These are phyloP conservation scores for Euglossa dilemma DNA, from an alignment of 1,140 invertebrate species.

Conservation along the genomic window DNA sequence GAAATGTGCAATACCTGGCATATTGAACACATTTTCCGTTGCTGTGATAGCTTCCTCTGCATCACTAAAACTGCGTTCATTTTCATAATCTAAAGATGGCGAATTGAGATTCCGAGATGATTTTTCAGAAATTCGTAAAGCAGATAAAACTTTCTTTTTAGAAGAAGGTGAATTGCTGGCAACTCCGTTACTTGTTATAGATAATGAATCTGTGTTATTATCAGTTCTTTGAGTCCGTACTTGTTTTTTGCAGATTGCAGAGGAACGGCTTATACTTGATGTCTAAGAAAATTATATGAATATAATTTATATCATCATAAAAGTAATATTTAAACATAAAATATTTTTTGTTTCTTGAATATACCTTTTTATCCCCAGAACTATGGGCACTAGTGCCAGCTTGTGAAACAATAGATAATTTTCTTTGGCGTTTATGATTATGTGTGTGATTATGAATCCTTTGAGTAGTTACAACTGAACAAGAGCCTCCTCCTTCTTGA, in stretches of 20 bases:
- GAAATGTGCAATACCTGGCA: conserved; percentile 70
- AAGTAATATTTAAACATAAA: background rate
- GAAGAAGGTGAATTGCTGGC: conserved; percentile 71
- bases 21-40: conserved; percentile 74
- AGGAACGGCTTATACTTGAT: conserved; percentile 70
- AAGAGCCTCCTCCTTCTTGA: conserved; percentile 75
- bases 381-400: conserved; percentile 70
- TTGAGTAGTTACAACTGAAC: conserved; percentile 74
- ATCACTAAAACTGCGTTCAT: conserved; percentile 78
- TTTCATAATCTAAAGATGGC: conserved; percentile 76
- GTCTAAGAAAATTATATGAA: conserved; percentile 33
- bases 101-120: conserved; percentile 69
- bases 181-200: conserved; percentile 77
- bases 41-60: conserved; percentile 79
- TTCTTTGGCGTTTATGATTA: conserved; percentile 77
- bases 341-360: background rate
- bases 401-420: conserved; percentile 75
- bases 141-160: conserved; percentile 70
- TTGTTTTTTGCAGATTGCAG: conserved; percentile 72
- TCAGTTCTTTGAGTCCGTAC: conserved; percentile 71
- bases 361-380: conserved; percentile 76
- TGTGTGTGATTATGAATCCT: conserved; percentile 72
- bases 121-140: conserved; percentile 70
- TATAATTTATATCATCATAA: background rate
- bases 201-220: conserved; percentile 68